Evolutionary conservation across 2,113 vertebrate species (phyloP).

Genomic region (Rhipidura dahli): DNA sequence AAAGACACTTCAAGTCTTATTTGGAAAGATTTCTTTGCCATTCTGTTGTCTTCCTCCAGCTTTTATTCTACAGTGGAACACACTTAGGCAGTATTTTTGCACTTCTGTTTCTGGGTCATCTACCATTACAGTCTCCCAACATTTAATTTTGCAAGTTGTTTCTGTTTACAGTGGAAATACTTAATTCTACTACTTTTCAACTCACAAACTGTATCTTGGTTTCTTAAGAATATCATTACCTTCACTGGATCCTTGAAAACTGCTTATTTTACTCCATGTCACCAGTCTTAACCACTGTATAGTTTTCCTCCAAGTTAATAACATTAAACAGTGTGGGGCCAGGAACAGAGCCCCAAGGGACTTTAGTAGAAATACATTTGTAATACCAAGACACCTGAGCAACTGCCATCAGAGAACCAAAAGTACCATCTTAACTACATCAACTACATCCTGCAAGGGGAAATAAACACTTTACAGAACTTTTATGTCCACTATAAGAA

Average conservation of each 20-base stretch:
- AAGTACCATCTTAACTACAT: background rate
- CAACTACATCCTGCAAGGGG: background rate
- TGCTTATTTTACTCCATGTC: background rate
- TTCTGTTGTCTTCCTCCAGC: background rate
- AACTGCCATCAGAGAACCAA: background rate
- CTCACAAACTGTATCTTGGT: background rate
- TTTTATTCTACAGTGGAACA: background rate
- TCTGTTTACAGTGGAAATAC: background rate
- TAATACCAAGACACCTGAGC: background rate
- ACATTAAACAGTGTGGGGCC: background rate
- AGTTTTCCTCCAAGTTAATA: background rate
- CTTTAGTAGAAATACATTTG: background rate
- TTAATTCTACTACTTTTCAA: background rate
- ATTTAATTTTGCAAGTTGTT: background rate
- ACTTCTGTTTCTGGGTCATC: background rate
- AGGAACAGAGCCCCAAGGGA: background rate
- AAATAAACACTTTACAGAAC: background rate
- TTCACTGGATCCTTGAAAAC: background rate
- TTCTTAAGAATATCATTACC: background rate
- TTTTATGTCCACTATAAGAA: background rate
- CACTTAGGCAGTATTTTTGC: background rate
- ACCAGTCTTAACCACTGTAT: background rate
- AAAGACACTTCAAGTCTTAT: background rate
- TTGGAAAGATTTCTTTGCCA: background rate
- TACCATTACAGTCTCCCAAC: background rate